These are phyloP conservation scores for Paratrypauchen microcephalus DNA, from an alignment of 2,797 vertebrate genomes.

Conservation along the genomic window DNA sequence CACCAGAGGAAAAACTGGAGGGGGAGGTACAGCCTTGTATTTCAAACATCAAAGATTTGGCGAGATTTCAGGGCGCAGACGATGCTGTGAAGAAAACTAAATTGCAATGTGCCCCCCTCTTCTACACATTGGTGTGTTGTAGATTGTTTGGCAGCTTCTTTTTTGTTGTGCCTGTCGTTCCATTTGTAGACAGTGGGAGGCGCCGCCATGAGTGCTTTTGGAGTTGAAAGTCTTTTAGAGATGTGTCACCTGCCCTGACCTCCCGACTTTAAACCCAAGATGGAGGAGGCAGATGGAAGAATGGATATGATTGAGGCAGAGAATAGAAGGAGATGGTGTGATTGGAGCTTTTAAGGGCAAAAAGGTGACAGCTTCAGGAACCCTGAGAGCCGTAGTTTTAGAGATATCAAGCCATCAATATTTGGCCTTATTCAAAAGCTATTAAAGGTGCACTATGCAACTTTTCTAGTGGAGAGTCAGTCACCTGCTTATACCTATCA, in stretches of 20 bases:
- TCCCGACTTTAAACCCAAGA: slow-evolving; percentile 53
- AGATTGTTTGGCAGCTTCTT: slow-evolving; percentile 47
- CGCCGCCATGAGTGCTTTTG: slow-evolving; percentile 58
- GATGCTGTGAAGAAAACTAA: slow-evolving; percentile 60
- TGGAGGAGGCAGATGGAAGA: slow-evolving; percentile 37
- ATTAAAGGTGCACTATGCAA: no score
- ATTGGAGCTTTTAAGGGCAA: background rate
- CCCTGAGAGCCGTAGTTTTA: no score
- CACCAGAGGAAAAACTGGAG: slow-evolving; percentile 52
- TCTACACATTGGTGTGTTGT: slow-evolving; percentile 33
- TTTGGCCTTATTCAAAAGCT: no score
- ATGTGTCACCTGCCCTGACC: slow-evolving; percentile 53
- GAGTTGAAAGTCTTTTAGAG: slow-evolving; percentile 65
- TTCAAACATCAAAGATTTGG: slow-evolving; percentile 70
- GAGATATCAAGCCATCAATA: no score
- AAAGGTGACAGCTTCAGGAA: background rate
- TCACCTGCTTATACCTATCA: no score
- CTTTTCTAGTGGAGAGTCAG: no score
- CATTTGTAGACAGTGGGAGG: slow-evolving; percentile 52
- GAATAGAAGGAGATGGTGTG: slow-evolving; percentile 35
- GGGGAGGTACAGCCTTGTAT: slow-evolving; percentile 50
- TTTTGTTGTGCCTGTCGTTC: slow-evolving; percentile 43
- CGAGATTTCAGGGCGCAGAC: slow-evolving; percentile 66
- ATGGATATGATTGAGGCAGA: slow-evolving; percentile 20
- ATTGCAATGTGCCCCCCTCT: slow-evolving; percentile 41